Base-by-base conservation (phyloP, 2,888 invertebrate species). In the Phytoseiulus persimilis region DNA sequence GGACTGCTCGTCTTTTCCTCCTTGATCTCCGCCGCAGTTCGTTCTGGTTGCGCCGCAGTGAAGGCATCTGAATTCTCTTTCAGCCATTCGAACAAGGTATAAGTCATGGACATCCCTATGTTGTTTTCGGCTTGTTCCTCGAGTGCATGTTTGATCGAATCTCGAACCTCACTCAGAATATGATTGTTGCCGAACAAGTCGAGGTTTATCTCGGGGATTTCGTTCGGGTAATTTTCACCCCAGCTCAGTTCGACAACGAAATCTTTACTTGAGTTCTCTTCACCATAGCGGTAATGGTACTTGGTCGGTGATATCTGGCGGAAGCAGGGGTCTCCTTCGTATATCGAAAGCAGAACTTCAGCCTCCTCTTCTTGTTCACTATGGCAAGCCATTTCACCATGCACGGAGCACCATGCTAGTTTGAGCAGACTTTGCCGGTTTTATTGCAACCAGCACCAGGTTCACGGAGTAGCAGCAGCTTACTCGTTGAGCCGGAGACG, bases 101-200 rank as follows among this genome's bases (percentile, higher is more conserved):
- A 98, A 0, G 97, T 98, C 97, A 98, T 97, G 1, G 97, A 97
- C 93, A 95, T 95, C 0, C 97, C 87, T 0, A 33, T 87, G 14
- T 87, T 87, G 11, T 33, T 33, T 23, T 87, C 87, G 14, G 87
- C 87, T 45, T 87, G 87, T 31, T 87, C 87, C 28, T 39, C 23
- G n/a, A 87, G 87, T 87, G n/a, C 45, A 31, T 87, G 28, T 28
- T 31, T 33, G 28, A 87, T 87, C 32, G 39, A 31, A 33, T 87
- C 87, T 31, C 87, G 90, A 90, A 65, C 31, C 32, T 90, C 91
- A 92, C 95, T 96, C 95, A 94, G 97, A 97, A 98, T 93, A 93
- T 96, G 95, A 92, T 96, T 96, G 93, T 98, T 98, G 92, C 97
- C 98, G 93, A 98, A 98, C 83, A 96, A 95, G 91, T 97, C 96